These are phyloP conservation scores for Neomicropteryx cornuta DNA, from an alignment of 1,140 invertebrate species.

Conservation along the genomic window DNA sequence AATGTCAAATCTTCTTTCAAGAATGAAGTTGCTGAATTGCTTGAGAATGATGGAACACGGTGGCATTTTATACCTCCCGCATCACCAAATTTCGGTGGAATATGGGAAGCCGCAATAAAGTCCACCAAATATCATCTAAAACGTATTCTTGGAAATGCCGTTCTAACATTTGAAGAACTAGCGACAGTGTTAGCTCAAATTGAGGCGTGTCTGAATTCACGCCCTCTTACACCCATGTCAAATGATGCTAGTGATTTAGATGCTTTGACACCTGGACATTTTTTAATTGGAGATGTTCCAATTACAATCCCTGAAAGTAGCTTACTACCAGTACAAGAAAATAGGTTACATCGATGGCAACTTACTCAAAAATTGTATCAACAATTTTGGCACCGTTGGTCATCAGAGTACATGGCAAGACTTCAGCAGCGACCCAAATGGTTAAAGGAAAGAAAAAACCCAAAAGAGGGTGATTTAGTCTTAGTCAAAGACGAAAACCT, in stretches of 20 bases:
- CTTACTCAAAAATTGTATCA: conserved; percentile 11
- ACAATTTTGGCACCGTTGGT: conserved; percentile 13
- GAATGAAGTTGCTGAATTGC: conserved; percentile 7
- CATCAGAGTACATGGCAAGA: conserved; percentile 16
- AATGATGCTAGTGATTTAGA: conserved; percentile 13
- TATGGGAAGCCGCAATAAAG: conserved; percentile 14
- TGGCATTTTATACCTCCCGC: conserved; percentile 30
- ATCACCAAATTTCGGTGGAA: conserved; percentile 26
- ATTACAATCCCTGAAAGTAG: conserved; percentile 8
- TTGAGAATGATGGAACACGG: conserved; percentile 11
- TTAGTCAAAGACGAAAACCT: conserved; percentile 14
- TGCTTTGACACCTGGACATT: conserved; percentile 11
- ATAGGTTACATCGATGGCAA: conserved; percentile 9
- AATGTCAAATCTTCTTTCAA: conserved; percentile 4
- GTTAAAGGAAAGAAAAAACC: conserved; percentile 1
- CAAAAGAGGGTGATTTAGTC: conserved; percentile 9
- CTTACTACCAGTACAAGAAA: conserved; percentile 1
- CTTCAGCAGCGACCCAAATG: conserved; percentile 18
- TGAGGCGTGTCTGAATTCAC: conserved; percentile 19
- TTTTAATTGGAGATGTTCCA: conserved; percentile 13
- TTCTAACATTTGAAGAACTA: conserved; percentile 17
- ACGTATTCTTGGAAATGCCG: conserved; percentile 15
- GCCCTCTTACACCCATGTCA: conserved; percentile 9
- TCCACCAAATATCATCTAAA: conserved; percentile 22
- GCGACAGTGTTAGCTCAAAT: conserved; percentile 16